These are phyloP conservation scores for Frieseomelitta varia DNA, from an alignment of 1,140 invertebrate genomes.

Conservation along the genomic window DNA sequence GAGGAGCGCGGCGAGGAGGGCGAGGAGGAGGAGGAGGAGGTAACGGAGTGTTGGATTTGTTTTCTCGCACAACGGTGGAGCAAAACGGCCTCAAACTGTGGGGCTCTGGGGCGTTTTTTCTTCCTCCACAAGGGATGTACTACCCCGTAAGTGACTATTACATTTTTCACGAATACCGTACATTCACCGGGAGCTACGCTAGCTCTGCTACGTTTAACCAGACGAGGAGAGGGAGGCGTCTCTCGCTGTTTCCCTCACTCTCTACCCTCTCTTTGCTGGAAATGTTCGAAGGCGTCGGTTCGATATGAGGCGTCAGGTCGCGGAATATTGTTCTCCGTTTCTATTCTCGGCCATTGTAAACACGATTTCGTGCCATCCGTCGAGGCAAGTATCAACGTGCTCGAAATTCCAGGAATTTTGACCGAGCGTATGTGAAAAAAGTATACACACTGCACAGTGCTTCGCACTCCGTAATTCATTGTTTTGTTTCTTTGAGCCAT, in stretches of 20 bases:
- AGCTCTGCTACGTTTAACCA: not conserved
- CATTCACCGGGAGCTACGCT: not conserved
- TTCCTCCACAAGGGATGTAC: slow-evolving; percentile 96
- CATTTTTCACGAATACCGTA: slow-evolving; percentile 16
- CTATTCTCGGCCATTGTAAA: slow-evolving; percentile 27
- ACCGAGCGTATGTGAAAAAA: not conserved
- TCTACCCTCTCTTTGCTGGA: slow-evolving; percentile 46
- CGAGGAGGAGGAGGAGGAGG: slow-evolving; percentile 54
- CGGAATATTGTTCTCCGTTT: slow-evolving; percentile 44
- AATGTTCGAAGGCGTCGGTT: slow-evolving; percentile 57
- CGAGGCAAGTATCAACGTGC: not conserved
- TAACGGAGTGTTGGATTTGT: slow-evolving; percentile 70
- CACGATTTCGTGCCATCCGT: not conserved
- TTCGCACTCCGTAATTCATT: not conserved
- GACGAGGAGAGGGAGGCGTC: slow-evolving; percentile 17
- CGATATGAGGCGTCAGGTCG: slow-evolving; percentile 57
- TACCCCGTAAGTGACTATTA: slow-evolving; percentile 90
- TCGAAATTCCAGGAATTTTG: no score
- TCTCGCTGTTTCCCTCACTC: slow-evolving; percentile 51
- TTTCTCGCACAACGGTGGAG: slow-evolving; percentile 79
- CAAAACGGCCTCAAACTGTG: slow-evolving; percentile 95
- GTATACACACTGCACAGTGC: slow-evolving; percentile 20
- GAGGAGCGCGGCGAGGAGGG: slow-evolving; percentile 16
- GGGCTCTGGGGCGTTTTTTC: slow-evolving; percentile 95
- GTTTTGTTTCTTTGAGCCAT: not conserved